Base-by-base conservation (phyloP, 2,888 invertebrate species). In the Hydropsyche betteni region DNA sequence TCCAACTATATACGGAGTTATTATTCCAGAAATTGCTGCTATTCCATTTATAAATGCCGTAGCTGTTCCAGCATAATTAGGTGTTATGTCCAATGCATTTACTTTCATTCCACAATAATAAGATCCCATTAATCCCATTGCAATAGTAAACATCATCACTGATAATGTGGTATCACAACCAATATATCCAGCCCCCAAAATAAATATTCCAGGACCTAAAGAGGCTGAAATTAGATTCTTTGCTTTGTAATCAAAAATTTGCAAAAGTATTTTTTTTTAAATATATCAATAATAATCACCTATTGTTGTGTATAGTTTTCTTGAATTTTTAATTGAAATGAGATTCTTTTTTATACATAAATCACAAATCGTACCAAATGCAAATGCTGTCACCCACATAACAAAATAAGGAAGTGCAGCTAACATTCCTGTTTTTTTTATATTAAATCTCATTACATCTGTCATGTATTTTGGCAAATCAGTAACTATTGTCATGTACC, bases 81-180 rank as follows among this genome's bases (percentile, higher is more conserved):
- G 89, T 0, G 90, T 88, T 36, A 91, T 85, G 81, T 91, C 91
- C 83, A 91, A 86, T 4, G 90, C 88, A 82, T 91, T 91, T 74
- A 91, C 90, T 82, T 91, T 90, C 81, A 91, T 88, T 76, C 90
- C 90, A 80, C 91, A 90, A 81, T 92, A 92, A 83, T 90, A 92
- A 0, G 90, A 89, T 1, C 91, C 92, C 91, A 92, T 91, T 77
- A 90, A 88, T 51, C 89, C 89, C 90, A 91, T 89, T 44, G 87
- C 89, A 44, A 89, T 82, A 72, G 91, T 89, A 82, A 91, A 90
- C 75, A 90, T 84, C 58, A 88, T 86, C 5, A 90, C 87, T 69
- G 87, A 82, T 77, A 83, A 81, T 16, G 83, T 64, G 12, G 87
- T 82, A 80, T 90, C 84, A 81, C 91, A 91, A 55, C 90, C 90